Conservation (phyloP, 2,113 vertebrate species). For the Hemicordylus capensis region DNA sequence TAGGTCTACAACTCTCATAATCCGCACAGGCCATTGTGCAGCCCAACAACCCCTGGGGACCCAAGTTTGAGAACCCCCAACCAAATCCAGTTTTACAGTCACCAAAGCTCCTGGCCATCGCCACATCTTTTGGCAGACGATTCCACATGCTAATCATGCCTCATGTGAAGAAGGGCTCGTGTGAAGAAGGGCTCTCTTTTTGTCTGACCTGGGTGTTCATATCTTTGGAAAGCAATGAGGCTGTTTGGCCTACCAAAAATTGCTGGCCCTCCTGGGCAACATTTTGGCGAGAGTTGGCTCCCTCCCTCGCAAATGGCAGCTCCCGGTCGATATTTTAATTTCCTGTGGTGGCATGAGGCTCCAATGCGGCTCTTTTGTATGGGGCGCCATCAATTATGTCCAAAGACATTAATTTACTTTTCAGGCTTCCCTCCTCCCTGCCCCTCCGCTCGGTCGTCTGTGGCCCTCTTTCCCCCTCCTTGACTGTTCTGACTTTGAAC, state of each 20-base stretch:
- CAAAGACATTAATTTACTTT: conserved; percentile 87
- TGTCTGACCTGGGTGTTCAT: background rate
- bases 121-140: too few relatives aligned
- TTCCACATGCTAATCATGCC: too few relatives aligned
- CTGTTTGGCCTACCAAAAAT: conserved; percentile 27
- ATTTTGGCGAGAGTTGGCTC: conserved; percentile 50
- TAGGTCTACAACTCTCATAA: too few relatives aligned
- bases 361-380: conserved; percentile 49
- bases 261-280: conserved; percentile 26
- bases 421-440: conserved; percentile 75
- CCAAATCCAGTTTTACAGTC: too few relatives aligned
- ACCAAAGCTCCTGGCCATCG: too few relatives aligned
- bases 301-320: conserved; percentile 41
- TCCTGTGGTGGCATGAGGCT: conserved; percentile 58
- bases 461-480: conserved; percentile 75
- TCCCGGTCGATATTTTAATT: conserved; percentile 71
- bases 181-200: too few relatives aligned
- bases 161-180: too few relatives aligned
- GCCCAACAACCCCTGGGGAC: too few relatives aligned
- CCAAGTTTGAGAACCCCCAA: too few relatives aligned
- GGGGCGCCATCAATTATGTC: conserved; percentile 81
- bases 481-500: conserved; percentile 90
- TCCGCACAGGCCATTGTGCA: too few relatives aligned
- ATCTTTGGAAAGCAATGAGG: background rate
- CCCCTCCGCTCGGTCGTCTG: conserved; percentile 59